Evolutionary conservation across 53 echinoderm and acorn worm species (phyloP), one percentile per base, ranked within the genome.

Genomic region (Temnopleurus reevesii): DNA sequence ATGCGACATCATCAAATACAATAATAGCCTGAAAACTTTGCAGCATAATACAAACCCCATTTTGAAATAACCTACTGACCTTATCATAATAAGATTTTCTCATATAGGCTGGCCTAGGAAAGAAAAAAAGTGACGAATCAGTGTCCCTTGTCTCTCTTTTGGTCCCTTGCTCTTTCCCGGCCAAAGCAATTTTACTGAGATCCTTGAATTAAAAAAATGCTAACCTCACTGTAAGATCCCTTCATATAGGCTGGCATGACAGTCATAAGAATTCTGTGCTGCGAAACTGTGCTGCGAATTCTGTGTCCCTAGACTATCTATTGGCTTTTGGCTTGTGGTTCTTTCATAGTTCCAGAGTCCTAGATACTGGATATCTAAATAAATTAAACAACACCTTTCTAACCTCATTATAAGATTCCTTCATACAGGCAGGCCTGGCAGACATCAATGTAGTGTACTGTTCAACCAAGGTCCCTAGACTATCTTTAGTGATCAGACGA

Each of bases 381-480:
- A n/a, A n/a, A n/a, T n/a, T n/a, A n/a, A n/a, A n/a, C n/a, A 63
- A 63, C 8, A 45, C 2, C 23, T 43, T 29, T 89, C 82, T 36
- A 71, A 97, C 97, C 77, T 85, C 33, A 60, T 92, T 91, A 58
- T 91, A 97, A 0, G 97, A 95, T 57, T 97, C 97, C 53, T 91
- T 92, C 97, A 97, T 95, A 49, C 91, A 97, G 38, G 83, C 51
- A 9, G 95, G 95, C 58, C 97, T 86, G 25, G 83, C 90, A 8
- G 91, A 56, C 95, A 97, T 97, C 26, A 97, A 93, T 23, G 95
- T 94, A 13, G 59, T 38, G 45, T 91, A 97, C 90, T 95, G 91
- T 49, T 97, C 95, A 29, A 95, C 91, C 79, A 95, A 41, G 15
- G 83, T 47, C 4, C 91, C 82, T 38, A 92, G 59, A 23, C 85